A percentile compares a stretch with the other conserved stretches of the same genome.
These are phyloP conservation scores for Drosophila tropicalis DNA, from an alignment of 1,140 invertebrate genomes.

Conservation along the genomic window DNA sequence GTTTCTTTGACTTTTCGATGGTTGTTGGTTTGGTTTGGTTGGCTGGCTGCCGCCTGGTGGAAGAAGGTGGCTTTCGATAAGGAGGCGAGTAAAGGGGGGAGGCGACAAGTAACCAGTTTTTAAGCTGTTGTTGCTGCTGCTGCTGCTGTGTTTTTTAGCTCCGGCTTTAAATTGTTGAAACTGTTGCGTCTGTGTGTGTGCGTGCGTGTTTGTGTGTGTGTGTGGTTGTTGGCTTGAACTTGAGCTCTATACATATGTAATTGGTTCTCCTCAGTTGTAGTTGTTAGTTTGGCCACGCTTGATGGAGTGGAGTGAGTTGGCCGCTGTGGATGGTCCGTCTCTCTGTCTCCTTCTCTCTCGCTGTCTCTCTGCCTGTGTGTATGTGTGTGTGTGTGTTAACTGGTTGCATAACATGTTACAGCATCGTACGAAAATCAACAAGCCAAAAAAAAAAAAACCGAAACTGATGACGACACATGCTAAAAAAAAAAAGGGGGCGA, in stretches of 20 bases:
- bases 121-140: slow-evolving; percentile 35
- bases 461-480: slow-evolving; percentile 74
- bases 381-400: slow-evolving; percentile 48
- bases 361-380: slow-evolving; percentile 23
- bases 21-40: neutral
- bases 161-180: slow-evolving; percentile 21
- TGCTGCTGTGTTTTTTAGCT: slow-evolving; percentile 20
- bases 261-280: slow-evolving; percentile 52
- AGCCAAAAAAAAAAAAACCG: slow-evolving; percentile 52
- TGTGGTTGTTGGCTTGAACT: slow-evolving; percentile 78
- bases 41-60: neutral
- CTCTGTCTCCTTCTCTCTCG: no score
- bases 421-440: slow-evolving; percentile 74
- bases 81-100: slow-evolving; percentile 28
- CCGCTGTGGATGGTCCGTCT: neutral
- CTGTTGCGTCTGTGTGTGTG: slow-evolving; percentile 22
- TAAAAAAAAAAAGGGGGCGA: slow-evolving; percentile 37
- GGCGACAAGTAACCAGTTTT: slow-evolving; percentile 33
- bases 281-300: slow-evolving; percentile 49
- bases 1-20: slow-evolving; percentile 5
- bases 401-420: slow-evolving; percentile 81
- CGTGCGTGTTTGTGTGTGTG: slow-evolving; percentile 27
- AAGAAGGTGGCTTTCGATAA: slow-evolving; percentile 11
- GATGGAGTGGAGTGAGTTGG: slow-evolving; percentile 44
- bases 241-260: slow-evolving; percentile 83